Evolutionary conservation across 2,113 vertebrate species (phyloP).

Genomic region (Epinephelus moara): DNA sequence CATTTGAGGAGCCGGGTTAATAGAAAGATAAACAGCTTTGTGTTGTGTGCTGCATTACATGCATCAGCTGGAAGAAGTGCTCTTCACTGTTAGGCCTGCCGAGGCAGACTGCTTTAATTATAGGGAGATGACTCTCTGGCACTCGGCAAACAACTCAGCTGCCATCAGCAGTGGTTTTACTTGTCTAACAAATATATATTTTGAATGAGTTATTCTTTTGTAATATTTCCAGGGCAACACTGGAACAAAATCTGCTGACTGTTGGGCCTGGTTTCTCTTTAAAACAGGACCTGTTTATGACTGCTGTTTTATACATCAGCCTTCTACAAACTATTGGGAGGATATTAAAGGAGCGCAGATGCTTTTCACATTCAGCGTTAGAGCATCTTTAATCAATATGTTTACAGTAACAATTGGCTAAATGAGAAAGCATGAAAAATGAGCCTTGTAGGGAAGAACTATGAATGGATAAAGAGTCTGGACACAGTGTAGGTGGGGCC

Average conservation of each 20-base stretch:
- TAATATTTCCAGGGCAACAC: constrained; percentile 3
- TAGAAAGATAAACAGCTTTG: neutral
- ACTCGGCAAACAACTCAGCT: neutral
- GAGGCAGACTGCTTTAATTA: constrained; percentile 53
- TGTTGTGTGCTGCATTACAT: neutral
- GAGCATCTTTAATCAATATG: neutral
- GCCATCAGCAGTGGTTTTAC: constrained; percentile 21
- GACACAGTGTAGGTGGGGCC: no score
- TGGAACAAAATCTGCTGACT: constrained; percentile 34
- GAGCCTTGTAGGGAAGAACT: neutral
- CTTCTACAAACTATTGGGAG: neutral
- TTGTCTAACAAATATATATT: constrained; percentile 17
- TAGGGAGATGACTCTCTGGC: constrained; percentile 41
- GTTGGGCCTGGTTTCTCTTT: neutral
- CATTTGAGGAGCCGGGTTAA: neutral
- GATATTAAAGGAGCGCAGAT: neutral
- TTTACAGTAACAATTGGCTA: neutral
- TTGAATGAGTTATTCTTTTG: constrained; percentile 22
- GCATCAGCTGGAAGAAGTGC: neutral
- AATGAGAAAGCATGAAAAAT: neutral
- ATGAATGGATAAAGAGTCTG: no score
- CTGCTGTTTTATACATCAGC: neutral
- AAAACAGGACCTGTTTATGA: neutral
- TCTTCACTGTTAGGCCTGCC: constrained; percentile 22
- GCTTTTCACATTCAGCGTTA: neutral